These are phyloP conservation scores for Artibeus jamaicensis DNA, from an alignment of 2,797 vertebrate genomes.

Conservation along the genomic window DNA sequence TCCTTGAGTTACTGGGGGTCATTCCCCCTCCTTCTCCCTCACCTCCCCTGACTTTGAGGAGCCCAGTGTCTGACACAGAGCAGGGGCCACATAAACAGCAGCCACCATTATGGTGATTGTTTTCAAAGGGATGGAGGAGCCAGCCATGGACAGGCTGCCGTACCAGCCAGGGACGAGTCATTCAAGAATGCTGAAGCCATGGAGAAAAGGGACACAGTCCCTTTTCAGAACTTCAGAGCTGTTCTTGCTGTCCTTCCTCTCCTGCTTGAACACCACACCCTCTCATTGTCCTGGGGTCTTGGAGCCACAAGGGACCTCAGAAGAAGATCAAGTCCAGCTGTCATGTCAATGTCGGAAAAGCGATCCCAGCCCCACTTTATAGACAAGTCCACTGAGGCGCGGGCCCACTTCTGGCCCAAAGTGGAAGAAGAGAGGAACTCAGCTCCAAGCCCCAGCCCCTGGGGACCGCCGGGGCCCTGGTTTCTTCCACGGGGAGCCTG, in stretches of 20 bases:
- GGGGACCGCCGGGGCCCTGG: accelerated
- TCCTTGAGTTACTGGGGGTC: background rate
- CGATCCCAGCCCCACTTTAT: background rate
- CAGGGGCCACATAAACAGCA: background rate
- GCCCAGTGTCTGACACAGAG: background rate
- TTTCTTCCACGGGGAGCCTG: too few relatives aligned
- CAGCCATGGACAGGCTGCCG: background rate
- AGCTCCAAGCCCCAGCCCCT: accelerated
- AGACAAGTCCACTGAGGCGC: background rate
- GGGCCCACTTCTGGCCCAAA: background rate
- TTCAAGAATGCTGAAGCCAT: background rate
- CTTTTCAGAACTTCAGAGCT: background rate
- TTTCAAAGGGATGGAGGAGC: background rate
- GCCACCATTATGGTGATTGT: background rate
- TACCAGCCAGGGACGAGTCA: background rate
- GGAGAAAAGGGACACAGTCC: background rate
- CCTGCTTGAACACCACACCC: background rate
- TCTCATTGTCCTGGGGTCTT: background rate
- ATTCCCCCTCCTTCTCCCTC: background rate
- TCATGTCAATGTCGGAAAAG: background rate
- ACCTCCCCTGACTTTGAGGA: background rate
- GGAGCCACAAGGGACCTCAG: background rate
- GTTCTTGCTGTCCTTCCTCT: too few relatives aligned
- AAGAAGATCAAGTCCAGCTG: too few relatives aligned
- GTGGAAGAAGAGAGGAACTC: background rate